Percentiles rank a stretch among this genome's conserved stretches.
Conservation (phyloP, 2,113 vertebrate genomes). For the Myrmophylax atrothorax region DNA sequence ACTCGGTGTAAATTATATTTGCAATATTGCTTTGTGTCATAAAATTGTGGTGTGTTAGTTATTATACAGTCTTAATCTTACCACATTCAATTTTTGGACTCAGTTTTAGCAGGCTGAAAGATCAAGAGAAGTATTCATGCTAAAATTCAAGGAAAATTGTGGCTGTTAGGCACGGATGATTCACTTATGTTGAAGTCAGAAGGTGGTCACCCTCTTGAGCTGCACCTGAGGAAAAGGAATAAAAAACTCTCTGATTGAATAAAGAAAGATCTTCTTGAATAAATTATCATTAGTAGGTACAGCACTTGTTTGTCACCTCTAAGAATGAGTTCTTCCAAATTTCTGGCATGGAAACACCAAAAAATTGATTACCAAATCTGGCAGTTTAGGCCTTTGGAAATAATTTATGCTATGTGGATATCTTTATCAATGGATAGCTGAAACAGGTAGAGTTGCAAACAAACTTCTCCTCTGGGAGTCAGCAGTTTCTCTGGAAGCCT, state of each 20-base stretch:
- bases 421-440: neutral
- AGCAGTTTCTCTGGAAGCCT: neutral
- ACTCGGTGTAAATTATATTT: slow-evolving; percentile 30
- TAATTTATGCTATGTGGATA: neutral
- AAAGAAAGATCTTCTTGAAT: neutral
- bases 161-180: neutral
- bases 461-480: neutral
- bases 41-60: slow-evolving; percentile 26
- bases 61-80: slow-evolving; percentile 4
- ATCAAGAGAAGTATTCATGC: neutral
- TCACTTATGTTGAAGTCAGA: neutral
- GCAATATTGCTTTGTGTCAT: neutral
- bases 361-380: neutral
- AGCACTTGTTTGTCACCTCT: neutral
- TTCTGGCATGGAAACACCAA: neutral
- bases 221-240: neutral
- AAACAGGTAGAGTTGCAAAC: neutral
- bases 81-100: neutral
- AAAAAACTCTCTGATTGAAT: neutral
- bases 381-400: neutral
- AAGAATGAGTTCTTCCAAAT: neutral
- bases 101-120: neutral
- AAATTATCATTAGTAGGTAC: neutral
- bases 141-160: neutral
- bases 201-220: neutral